Base-by-base conservation (phyloP, 1,140 invertebrate species). In the Limonius californicus region DNA sequence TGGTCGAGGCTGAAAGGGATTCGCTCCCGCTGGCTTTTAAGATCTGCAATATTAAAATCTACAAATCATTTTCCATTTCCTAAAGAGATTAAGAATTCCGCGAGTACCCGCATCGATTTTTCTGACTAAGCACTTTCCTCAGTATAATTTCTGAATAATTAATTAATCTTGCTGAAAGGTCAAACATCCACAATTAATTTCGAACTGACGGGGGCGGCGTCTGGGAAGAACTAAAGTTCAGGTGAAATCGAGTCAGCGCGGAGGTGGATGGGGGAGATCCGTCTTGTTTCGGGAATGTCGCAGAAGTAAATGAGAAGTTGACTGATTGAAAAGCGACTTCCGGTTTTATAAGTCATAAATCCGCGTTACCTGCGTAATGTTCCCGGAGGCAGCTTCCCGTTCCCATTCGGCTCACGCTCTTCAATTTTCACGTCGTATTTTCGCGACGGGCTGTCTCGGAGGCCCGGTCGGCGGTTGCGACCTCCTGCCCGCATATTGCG, bases 371-470 rank as follows among this genome's bases (percentile, higher is more conserved):
- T 53, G 19, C 42, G 58, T 61, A 65, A 65, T 65, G 56, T 65
- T 65, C 54, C 23, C 19, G 42, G 42, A 62, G 27, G 35, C 60
- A 42, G 55, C 42, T 23, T 53, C 47, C 12, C 54, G 59, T 61
- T 58, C 59, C 39, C 16, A 65, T 65, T 65, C 64, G 56, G 1
- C 59, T 65, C 64, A 63, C 61, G 61, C 23, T 56, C 58, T 66
- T 66, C 61, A 66, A 66, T 66, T 66, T 65, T 61, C 65, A 61
- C 61, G 58, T 66, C 61, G 61, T 66, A 66, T 66, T 63, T 63
- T 61, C 61, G 43, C 39, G 59, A 66, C 61, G 58, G 57, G 45
- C 54, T 63, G 54, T 63, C 61, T 61, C 61, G 16, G 43, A 35
- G 27, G 54, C 61, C 61, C 65, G 42, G 57, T 58, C 56, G 65